Percentiles rank a stretch among this genome's conserved stretches.
phyloP scores from a whole-genome alignment of 2,888 invertebrate genomes.

The Hypomecis punctinalis region DNA sequence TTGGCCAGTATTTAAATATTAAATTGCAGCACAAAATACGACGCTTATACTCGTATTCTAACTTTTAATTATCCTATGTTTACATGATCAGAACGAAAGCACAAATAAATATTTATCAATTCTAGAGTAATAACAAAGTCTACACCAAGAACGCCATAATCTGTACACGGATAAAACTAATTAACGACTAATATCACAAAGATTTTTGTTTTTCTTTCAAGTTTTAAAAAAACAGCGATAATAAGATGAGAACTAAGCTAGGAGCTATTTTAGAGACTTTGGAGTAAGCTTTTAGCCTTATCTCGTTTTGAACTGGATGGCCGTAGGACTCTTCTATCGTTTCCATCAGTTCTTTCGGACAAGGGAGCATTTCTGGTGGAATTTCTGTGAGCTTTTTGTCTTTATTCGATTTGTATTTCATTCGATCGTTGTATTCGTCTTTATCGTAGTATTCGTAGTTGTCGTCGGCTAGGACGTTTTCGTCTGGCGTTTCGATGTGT shows the following conservation, averaged over 20 bases:
- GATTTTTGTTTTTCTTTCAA: slow-evolving; percentile 23
- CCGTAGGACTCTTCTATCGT: slow-evolving; percentile 76
- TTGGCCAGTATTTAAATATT: no score
- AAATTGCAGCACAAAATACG: neutral
- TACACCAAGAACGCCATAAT: slow-evolving; percentile 51
- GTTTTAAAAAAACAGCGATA: slow-evolving; percentile 59
- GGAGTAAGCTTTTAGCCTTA: slow-evolving; percentile 76
- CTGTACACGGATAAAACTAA: slow-evolving; percentile 61
- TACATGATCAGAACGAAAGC: slow-evolving; percentile 9
- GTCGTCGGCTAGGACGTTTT: slow-evolving; percentile 66
- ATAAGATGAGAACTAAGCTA: slow-evolving; percentile 56
- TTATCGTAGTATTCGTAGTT: slow-evolving; percentile 78
- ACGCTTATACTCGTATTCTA: no score
- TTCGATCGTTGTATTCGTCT: slow-evolving; percentile 66
- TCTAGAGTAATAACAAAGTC: slow-evolving; percentile 40
- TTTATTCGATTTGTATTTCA: slow-evolving; percentile 59
- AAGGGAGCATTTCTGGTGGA: slow-evolving; percentile 74
- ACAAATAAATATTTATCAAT: slow-evolving; percentile 18
- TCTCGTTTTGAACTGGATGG: slow-evolving; percentile 79
- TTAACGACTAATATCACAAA: slow-evolving; percentile 78
- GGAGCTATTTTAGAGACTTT: slow-evolving; percentile 58
- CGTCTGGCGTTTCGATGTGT: slow-evolving; percentile 52
- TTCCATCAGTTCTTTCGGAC: slow-evolving; percentile 78
- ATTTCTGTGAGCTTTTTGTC: slow-evolving; percentile 73
- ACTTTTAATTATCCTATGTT: neutral